Base-by-base conservation (phyloP, 64 coral and sea anemone genomes). In the Catalaphyllia jardinei region DNA sequence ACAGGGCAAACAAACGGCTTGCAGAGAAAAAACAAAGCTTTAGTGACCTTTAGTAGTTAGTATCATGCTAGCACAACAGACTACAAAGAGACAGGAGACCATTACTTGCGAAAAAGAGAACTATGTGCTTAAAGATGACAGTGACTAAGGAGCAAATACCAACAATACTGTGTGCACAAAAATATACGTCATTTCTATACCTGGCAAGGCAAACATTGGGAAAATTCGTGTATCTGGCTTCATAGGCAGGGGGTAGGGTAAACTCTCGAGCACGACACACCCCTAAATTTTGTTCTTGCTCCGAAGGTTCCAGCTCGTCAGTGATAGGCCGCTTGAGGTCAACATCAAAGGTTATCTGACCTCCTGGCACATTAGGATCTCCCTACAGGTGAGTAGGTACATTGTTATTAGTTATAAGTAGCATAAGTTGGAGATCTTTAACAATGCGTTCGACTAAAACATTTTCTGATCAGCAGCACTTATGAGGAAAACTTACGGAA, bases 321-420 rank as follows among this genome's bases (percentile, higher is more conserved):
- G 8, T 25, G 15, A 85, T 20, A 49, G 78, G 78, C 60, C 61
- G n/a, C 49, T 17, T 91, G 14, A 91, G 79, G 25, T 91, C 79
- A 42, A 91, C 35, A 60, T 91, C 89, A 75, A 91, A 91, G 4
- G 89, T 91, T 16, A 91, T 33, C 24, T 91, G 28, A 14, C 89
- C 89, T 49, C 51, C 65, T 76, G 89, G 89, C 4, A 91, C 89
- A 62, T 91, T 91, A 51, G 89, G 89, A 16, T 91, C 89, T 62
- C 89, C 89, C 89, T 91, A 38, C n/a, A 28, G 24, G 35, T 50
- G 0, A 52, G 27, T 71, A 20, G 31, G 17, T 39, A 24, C 22
- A 27, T 27, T 11, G 65, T 69, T 69, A 69, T 27, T 27, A 80
- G 17, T 2, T 2, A 13, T 35, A 3, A 42, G 19, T 30, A 80